These are phyloP conservation scores for Eristalinus aeneus DNA, from an alignment of 2,888 invertebrate species.

Conservation along the genomic window DNA sequence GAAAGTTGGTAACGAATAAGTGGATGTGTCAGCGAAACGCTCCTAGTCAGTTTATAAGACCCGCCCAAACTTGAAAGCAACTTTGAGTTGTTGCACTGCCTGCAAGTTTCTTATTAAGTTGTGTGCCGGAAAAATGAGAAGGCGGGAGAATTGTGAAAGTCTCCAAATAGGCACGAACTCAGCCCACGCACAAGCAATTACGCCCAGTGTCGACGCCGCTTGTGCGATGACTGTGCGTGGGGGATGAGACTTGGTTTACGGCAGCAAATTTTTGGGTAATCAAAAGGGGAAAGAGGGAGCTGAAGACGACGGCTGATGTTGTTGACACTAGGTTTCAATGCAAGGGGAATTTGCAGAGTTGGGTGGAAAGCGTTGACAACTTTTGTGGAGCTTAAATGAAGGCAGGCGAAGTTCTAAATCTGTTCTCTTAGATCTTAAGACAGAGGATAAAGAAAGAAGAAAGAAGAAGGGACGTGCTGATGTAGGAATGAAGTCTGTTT, in stretches of 20 bases:
- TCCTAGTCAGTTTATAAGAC: neutral
- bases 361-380: too few species aligned
- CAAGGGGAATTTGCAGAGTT: too few species aligned
- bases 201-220: conserved; percentile 6
- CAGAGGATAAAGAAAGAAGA: too few species aligned
- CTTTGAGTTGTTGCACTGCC: neutral
- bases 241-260: conserved; percentile 25
- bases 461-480: too few species aligned
- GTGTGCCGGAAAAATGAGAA: neutral
- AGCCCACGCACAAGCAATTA: conserved; percentile 46
- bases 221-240: conserved; percentile 19
- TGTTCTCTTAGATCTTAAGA: too few species aligned
- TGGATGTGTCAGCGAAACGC: conserved; percentile 7
- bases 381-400: too few species aligned
- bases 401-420: too few species aligned
- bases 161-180: conserved; percentile 34
- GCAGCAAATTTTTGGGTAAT: neutral
- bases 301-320: too few species aligned
- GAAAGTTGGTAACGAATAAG: conserved; percentile 33
- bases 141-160: neutral
- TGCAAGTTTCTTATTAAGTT: neutral
- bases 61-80: neutral
- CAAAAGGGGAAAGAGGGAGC: neutral
- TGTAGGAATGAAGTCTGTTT: too few species aligned
- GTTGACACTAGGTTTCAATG: too few species aligned